Base-by-base conservation (phyloP, 2,113 vertebrate species). In the Dromas ardeola region DNA sequence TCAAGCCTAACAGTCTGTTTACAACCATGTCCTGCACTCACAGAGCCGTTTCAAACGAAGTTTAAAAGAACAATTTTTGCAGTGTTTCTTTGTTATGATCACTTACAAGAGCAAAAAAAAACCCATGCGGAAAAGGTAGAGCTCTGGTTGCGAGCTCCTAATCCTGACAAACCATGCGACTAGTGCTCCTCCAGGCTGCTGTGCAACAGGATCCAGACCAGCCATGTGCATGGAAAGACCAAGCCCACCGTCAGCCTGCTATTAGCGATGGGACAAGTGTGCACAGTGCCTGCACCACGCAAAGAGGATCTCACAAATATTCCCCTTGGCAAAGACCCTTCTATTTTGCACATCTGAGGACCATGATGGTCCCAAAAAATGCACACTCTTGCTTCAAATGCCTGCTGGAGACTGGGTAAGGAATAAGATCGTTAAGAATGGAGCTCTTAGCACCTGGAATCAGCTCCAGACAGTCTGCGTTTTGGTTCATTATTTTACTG, bases 271-370 rank as follows among this genome's bases (percentile, higher is more conserved):
- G 29, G 40, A 20, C 3, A 29, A 25, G 45, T 1, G 3, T 12
- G 47, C 2, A 1, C 23, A 40, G 17, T 6, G 34, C 49, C 72
- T 14, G 34, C 2, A 0, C 43, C 32, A 3, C 2, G 8, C 47
- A 32, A 7, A 20, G n/a, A 36, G 53, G 30, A 34, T 30, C 69
- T 61, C 52, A 52, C 3, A 0, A 58, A 58, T 19, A 36, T 6
- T 26, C 14, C 12, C 16, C 42, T 36, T 30, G 30, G 19, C 43
- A 87, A 79, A 78, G 43, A 65, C 10, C 22, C 23, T 65, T 52
- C 58, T 20, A 15, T 27, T 79, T 58, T 63, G 49, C 49, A 43
- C 9, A 69, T 73, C 40, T 45, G 42, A 88, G 49, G 56, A 55
- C 63, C 23, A 9, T 1, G 5, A 42, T 1, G 30, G n/a, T 55